Evolutionary conservation across 1,140 invertebrate species (phyloP).

Genomic region (Trissolcus basalis): DNA sequence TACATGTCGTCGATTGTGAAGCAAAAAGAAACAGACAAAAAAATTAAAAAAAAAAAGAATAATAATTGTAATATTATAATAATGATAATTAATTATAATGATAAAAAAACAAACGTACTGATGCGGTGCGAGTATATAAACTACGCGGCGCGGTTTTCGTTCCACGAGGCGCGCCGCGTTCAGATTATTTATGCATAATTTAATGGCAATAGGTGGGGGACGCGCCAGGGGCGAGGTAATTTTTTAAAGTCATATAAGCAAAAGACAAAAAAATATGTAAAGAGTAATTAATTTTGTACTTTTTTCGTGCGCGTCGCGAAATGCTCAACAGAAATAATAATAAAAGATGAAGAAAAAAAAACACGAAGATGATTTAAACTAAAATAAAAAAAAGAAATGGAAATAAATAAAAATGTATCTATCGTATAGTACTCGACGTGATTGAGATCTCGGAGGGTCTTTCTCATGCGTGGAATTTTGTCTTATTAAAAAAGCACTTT

Average conservation of each 20-base stretch:
- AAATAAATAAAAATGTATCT: slow-evolving; percentile 36
- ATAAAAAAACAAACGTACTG: slow-evolving; percentile 53
- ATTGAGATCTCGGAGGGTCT: slow-evolving; percentile 42
- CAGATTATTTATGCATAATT: slow-evolving; percentile 58
- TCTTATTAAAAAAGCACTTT: slow-evolving; percentile 51
- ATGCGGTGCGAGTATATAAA: slow-evolving; percentile 58
- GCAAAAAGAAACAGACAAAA: slow-evolving; percentile 26
- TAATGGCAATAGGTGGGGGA: slow-evolving; percentile 53
- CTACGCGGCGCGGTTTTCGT: slow-evolving; percentile 35
- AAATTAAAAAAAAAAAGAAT: slow-evolving; percentile 40
- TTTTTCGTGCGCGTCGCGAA: slow-evolving; percentile 68
- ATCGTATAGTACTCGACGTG: slow-evolving; percentile 51
- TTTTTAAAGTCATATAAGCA: slow-evolving; percentile 60
- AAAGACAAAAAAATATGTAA: slow-evolving; percentile 68
- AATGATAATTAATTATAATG: slow-evolving; percentile 31
- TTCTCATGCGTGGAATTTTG: slow-evolving; percentile 54
- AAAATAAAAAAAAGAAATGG: slow-evolving; percentile 26
- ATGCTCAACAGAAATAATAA: slow-evolving; percentile 67
- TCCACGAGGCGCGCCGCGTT: slow-evolving; percentile 34
- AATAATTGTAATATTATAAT: slow-evolving; percentile 30
- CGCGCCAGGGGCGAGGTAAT: slow-evolving; percentile 52
- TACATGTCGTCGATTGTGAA: slow-evolving; percentile 28
- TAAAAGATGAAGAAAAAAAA: slow-evolving; percentile 23
- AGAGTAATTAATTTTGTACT: slow-evolving; percentile 75
- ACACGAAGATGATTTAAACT: slow-evolving; percentile 40